Percentiles rank a stretch among this genome's conserved stretches.
Evolutionary conservation across 2,113 vertebrate species (phyloP).

Genomic region (Charadrius vociferus): DNA sequence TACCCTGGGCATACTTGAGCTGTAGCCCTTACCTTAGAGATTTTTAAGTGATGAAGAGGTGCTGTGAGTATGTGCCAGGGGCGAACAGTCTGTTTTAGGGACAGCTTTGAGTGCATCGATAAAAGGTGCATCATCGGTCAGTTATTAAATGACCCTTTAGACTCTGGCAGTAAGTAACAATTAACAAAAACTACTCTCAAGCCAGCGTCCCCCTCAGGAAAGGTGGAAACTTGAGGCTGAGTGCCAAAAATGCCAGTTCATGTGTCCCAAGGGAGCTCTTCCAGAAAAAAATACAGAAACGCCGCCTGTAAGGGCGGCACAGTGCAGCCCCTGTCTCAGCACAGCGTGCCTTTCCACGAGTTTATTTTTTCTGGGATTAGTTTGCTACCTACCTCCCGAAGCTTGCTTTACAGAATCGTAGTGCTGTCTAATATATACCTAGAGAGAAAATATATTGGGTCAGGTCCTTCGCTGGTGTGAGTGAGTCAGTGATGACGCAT

Average conservation of each 20-base stretch:
- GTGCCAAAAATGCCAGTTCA: not conserved
- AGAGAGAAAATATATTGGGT: not conserved
- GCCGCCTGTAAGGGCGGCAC: not conserved
- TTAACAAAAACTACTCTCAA: not conserved
- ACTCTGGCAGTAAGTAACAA: not conserved
- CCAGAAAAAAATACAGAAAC: not conserved
- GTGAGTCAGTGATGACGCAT: not conserved
- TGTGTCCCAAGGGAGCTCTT: not conserved
- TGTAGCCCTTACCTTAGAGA: not conserved
- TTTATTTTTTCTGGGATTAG: conserved; percentile 38
- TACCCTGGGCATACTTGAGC: not conserved
- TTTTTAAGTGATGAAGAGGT: not conserved
- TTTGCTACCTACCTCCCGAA: conserved; percentile 12
- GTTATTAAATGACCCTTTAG: not conserved
- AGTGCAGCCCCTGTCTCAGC: conserved; percentile 1
- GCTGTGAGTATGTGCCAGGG: not conserved
- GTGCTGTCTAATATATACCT: not conserved
- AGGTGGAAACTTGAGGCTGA: not conserved
- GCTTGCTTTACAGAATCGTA: not conserved
- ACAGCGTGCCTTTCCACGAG: not conserved
- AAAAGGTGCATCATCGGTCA: not conserved
- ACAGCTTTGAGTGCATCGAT: accelerated
- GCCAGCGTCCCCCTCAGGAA: not conserved
- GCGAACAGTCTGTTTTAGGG: not conserved
- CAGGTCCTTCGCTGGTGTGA: not conserved